Evolutionary conservation across 2,888 invertebrate genomes (phyloP).

Genomic region (Tetragonisca angustula): DNA sequence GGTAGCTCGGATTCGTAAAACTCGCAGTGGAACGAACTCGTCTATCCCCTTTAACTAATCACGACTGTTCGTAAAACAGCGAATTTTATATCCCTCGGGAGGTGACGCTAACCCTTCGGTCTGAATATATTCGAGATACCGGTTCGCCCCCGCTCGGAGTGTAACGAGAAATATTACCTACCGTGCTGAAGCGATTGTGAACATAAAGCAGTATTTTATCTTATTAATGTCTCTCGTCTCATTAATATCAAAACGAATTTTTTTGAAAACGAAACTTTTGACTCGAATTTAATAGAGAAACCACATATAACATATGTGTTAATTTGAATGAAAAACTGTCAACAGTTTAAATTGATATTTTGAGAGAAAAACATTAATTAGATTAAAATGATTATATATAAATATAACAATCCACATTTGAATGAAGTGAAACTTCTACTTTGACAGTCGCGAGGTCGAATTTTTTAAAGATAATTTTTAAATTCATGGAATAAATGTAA

Average conservation of each 20-base stretch:
- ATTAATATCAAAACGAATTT: neutral
- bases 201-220: neutral
- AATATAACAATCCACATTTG: no score
- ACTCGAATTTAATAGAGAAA: neutral
- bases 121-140: neutral
- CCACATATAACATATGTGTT: no score
- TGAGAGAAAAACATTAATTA: no score
- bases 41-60: slow-evolving; percentile 25
- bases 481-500: no score
- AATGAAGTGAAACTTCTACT: no score
- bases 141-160: no score
- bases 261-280: neutral
- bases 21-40: slow-evolving; percentile 6
- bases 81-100: slow-evolving; percentile 5
- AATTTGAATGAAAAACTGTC: no score
- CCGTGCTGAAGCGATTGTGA: no score
- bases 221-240: neutral
- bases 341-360: no score
- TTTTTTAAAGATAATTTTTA: no score
- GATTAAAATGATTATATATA: no score
- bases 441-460: no score
- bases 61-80: slow-evolving; percentile 13
- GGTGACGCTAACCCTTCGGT: neutral
- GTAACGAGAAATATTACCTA: neutral
- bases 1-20: slow-evolving; percentile 12